Base-by-base conservation (phyloP, 2,888 invertebrate species). In the Drosophila lutescens region DNA sequence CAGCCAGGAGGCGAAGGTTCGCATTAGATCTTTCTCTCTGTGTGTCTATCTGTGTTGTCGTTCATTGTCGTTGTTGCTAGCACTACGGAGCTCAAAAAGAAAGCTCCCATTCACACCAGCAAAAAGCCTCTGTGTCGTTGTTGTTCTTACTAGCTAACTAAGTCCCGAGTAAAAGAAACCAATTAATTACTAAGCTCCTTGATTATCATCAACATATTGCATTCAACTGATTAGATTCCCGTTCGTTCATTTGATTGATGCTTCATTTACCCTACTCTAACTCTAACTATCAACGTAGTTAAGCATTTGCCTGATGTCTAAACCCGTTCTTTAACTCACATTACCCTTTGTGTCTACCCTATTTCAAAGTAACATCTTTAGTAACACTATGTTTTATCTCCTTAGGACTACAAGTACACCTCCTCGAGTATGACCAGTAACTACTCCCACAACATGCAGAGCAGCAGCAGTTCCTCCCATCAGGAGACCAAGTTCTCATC, bases 371-470 rank as follows among this genome's bases (percentile, higher is more conserved):
- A 13, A 23, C 30, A 9, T 51, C 0, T 1, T 4, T 10, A 4
- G 4, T 59, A 13, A 54, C 13, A 4, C 8, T 2, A 1, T 15
- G 9, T 46, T 54, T 30, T 58, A 58, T 57, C 69, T 46, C 50
- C 7, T 2, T 91, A 95, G 94, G 94, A 94, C 91, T 92, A 85
- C 74, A 84, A 90, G 47, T 81, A 78, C 58, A 93, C 93, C 56
- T 75, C 86, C 12, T 93, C 93, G 68, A 89, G 77, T 54, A 93
- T 93, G 87, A 92, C 91, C 56, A 93, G 93, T 70, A 93, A 92
- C 75, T 91, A 93, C 59, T 90, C 91, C 30, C 92, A 92, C 59
- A 91, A 91, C 41, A 91, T 92, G 74, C 91, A 93, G 50, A 86
- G 89, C 53, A 89, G 86, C 74, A 85, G 86, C 74, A 87, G 88